Evolutionary conservation across 23 tunicate species (phyloP).

Genomic region (Styela plicata): DNA sequence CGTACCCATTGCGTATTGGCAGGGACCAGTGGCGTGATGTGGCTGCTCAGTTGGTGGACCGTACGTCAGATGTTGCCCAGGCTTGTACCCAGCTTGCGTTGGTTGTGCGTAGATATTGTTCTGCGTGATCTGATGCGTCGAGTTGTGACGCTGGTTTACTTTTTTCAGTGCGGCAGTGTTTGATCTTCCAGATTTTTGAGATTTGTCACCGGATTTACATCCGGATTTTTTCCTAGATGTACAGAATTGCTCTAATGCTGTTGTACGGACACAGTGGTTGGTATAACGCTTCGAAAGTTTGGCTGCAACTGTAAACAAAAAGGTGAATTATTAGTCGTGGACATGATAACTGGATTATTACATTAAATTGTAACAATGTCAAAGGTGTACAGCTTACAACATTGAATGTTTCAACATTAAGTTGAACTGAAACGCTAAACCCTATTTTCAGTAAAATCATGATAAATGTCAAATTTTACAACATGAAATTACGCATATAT

Average conservation of each 20-base stretch:
- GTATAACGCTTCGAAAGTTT: slow-evolving; percentile 86
- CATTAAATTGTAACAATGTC: too few relatives aligned
- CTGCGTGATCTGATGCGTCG: background rate
- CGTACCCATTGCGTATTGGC: background rate
- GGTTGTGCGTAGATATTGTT: background rate
- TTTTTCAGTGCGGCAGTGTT: background rate
- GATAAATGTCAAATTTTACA: too few relatives aligned
- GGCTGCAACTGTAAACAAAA: slow-evolving; percentile 63
- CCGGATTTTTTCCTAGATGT: slow-evolving; percentile 32
- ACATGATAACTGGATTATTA: too few relatives aligned
- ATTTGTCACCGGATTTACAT: background rate
- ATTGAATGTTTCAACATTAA: too few relatives aligned
- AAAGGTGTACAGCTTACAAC: too few relatives aligned
- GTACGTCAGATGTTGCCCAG: background rate
- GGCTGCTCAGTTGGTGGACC: background rate
- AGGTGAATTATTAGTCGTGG: too few relatives aligned
- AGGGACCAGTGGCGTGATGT: background rate
- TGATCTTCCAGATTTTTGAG: background rate
- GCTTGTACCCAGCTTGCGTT: background rate
- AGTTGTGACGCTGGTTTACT: background rate
- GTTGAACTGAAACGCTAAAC: too few relatives aligned
- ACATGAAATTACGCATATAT: too few relatives aligned
- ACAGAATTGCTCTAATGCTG: slow-evolving; percentile 83
- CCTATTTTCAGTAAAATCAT: too few relatives aligned
- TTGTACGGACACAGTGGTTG: slow-evolving; percentile 96